Percentiles rank a stretch among this genome's conserved stretches.
These are phyloP conservation scores for Eira barbara DNA, from an alignment of 2,113 vertebrate species.

Conservation along the genomic window DNA sequence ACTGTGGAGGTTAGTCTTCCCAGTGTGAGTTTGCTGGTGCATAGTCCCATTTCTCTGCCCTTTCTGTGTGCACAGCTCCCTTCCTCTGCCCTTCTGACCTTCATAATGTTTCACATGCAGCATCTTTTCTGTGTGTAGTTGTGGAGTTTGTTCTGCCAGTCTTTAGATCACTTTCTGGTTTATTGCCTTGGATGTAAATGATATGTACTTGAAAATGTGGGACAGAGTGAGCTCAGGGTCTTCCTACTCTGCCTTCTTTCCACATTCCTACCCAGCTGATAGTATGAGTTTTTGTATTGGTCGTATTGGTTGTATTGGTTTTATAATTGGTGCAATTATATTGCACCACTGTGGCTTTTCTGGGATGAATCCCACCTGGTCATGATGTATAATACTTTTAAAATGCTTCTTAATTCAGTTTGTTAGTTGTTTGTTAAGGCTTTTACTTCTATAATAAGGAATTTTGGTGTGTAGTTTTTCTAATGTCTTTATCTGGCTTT, in stretches of 20 bases:
- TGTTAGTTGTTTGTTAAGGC: background rate
- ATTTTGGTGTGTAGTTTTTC: background rate
- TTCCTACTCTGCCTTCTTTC: background rate
- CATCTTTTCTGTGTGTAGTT: background rate
- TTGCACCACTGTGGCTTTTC: background rate
- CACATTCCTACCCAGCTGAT: background rate
- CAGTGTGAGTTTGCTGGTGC: background rate
- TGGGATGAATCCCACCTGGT: background rate
- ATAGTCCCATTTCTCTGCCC: background rate
- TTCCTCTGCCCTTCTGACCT: background rate
- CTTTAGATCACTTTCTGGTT: background rate
- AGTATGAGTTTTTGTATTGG: background rate
- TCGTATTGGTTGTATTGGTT: too few species aligned
- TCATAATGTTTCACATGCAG: background rate
- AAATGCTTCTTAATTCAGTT: background rate
- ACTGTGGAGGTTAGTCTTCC: background rate
- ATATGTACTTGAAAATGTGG: background rate
- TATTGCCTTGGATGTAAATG: background rate
- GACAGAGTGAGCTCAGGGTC: background rate
- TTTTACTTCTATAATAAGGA: background rate
- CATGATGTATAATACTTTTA: background rate
- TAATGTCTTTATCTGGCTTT: background rate
- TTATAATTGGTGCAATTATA: background rate
- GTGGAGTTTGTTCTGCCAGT: too few species aligned
- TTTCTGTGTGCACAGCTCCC: background rate